Evolutionary conservation across 2,797 vertebrate species (phyloP).

Genomic region (Ispidina lecontei): DNA sequence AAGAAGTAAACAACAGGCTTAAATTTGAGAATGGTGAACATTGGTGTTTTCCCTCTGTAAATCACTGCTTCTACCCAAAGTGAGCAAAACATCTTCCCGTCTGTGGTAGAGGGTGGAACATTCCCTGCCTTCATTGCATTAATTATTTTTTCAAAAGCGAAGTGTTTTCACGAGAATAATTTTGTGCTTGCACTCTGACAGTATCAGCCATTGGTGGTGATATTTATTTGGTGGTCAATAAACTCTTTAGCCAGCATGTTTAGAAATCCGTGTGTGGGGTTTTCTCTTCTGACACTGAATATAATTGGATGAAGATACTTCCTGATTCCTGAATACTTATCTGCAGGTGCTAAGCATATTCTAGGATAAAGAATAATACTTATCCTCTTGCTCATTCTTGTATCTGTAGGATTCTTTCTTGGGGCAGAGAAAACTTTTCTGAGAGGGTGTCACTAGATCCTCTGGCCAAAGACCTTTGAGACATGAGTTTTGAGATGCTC

Average conservation of each 20-base stretch:
- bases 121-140: background rate
- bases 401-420: background rate
- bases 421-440: background rate
- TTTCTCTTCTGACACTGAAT: background rate
- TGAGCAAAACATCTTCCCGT: background rate
- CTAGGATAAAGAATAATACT: background rate
- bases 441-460: background rate
- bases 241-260: background rate
- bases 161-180: background rate
- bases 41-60: background rate
- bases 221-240: background rate
- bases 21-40: background rate
- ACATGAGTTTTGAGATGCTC: background rate
- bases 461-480: background rate
- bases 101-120: background rate
- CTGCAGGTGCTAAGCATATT: background rate
- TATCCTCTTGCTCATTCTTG: background rate
- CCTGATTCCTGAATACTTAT: background rate
- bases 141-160: background rate
- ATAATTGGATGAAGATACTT: background rate
- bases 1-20: background rate
- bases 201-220: background rate
- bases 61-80: background rate
- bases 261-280: background rate
- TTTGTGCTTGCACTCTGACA: background rate